Evolutionary conservation across 2,113 vertebrate genomes (phyloP), one percentile per base, ranked within the genome.

Genomic region (Apodemus sylvaticus): DNA sequence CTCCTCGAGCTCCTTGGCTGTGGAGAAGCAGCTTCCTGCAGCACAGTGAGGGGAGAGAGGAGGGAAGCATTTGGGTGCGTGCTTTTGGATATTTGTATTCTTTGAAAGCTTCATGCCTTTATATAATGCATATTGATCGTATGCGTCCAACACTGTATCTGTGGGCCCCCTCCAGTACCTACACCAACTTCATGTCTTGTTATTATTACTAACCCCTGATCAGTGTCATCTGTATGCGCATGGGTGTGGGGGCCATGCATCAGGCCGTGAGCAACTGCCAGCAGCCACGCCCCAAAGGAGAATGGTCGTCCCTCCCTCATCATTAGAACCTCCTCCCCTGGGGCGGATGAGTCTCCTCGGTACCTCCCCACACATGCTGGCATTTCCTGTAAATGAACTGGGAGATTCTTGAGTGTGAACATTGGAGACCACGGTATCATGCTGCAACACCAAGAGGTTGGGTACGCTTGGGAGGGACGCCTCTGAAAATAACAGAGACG

Each of bases 11-110:
- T 99, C 99, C 97, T 99, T 99, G 0, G 99, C 99, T 85, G 98
- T 99, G 97, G 98, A 86, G 20, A 99, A 99, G 97, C 99, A 99
- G 96, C 98, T 98, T 98, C 99, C 99, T 99, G 92, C 0, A 22
- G 29, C 90, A 95, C 94, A 64, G 53, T 3, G 78, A 42, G 45
- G 95, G 51, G 96, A 53, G 70, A 90, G 62, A 94, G 93, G 51
- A 85, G 96, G 85, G 77, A 89, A 91, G 92, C 31, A 55, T 8
- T 97, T 82, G 82, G 24, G 94, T 86, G 76, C 51, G 3, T 68
- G 42, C 34, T 48, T 68, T 48, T 12, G 13, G 48, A 22, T 12
- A 34, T 68, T 68, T 51, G 16, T 48, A 20, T 22, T 66, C 60
- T 36, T 68, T 68, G 62, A 68, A 68, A 86, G 62, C 36, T 66